phyloP scores from a whole-genome alignment of 2,797 vertebrate genomes.

The Anableps anableps region DNA sequence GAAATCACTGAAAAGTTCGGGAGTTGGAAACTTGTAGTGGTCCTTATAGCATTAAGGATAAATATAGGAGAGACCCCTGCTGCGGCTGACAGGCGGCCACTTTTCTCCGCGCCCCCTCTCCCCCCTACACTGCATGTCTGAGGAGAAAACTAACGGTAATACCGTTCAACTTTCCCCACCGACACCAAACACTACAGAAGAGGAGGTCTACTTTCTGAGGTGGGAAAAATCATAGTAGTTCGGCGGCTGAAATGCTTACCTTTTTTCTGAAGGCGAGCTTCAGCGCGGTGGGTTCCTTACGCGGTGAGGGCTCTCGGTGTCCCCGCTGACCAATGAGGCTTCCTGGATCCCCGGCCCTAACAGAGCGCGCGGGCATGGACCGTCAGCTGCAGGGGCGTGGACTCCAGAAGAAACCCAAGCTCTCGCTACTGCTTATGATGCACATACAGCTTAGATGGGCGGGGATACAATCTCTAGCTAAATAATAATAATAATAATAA shows the following conservation, averaged over 20 bases:
- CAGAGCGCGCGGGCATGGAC: conserved; percentile 33
- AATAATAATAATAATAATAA: not conserved
- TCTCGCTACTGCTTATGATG: conserved; percentile 5
- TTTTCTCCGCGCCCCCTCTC: not conserved
- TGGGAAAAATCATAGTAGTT: too few species aligned
- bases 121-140: not conserved
- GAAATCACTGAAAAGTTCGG: conserved; percentile 15
- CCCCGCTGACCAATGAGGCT: conserved; percentile 29
- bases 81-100: not conserved
- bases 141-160: conserved; percentile 42
- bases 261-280: conserved; percentile 24
- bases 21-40: not conserved
- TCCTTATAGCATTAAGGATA: not conserved
- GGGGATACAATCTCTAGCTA: not conserved
- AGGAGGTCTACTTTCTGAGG: not conserved
- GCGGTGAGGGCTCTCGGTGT: conserved; percentile 33
- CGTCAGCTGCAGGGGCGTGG: conserved; percentile 60
- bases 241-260: conserved; percentile 32
- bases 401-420: conserved; percentile 20
- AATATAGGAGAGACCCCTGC: not conserved
- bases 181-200: not conserved
- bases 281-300: conserved; percentile 18
- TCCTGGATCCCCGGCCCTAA: conserved; percentile 34
- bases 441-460: not conserved
- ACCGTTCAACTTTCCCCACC: conserved; percentile 4